Conservation (phyloP, 2,113 vertebrate species). For the Callaeas wilsoni region DNA sequence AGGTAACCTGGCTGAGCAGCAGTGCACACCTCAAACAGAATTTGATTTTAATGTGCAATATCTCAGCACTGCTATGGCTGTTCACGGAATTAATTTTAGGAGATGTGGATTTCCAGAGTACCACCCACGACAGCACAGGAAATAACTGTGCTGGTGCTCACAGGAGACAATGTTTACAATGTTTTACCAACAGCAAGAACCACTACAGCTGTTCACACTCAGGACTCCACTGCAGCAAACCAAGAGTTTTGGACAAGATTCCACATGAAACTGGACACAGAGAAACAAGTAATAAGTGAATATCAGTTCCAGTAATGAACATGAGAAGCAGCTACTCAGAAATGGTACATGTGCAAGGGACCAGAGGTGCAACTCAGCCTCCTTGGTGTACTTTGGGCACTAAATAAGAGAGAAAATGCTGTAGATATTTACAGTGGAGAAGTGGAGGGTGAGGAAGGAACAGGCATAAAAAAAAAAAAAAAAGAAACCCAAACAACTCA, state of each 20-base stretch:
- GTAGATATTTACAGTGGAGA: neutral
- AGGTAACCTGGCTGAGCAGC: neutral
- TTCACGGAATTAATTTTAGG: neutral
- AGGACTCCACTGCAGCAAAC: neutral
- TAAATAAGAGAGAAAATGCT: neutral
- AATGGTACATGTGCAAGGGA: slow-evolving; percentile 40
- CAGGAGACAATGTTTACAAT: neutral
- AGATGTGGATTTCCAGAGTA: neutral
- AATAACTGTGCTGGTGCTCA: neutral
- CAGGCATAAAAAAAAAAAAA: neutral
- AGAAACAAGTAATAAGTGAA: neutral
- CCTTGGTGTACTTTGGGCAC: neutral
- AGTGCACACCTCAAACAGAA: neutral
- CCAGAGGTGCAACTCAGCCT: neutral
- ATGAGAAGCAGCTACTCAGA: slow-evolving; percentile 50
- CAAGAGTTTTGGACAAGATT: neutral
- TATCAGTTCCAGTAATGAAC: neutral
- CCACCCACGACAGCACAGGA: neutral
- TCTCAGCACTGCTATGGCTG: neutral
- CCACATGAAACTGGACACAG: neutral
- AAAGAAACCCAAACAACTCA: neutral
- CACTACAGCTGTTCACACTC: neutral
- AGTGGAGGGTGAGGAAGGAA: neutral
- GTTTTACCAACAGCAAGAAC: neutral
- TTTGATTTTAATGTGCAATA: neutral